Evolutionary conservation across 2,797 vertebrate species (phyloP), one percentile per base, ranked within the genome.

Genomic region (Enteromius fasciolatus): DNA sequence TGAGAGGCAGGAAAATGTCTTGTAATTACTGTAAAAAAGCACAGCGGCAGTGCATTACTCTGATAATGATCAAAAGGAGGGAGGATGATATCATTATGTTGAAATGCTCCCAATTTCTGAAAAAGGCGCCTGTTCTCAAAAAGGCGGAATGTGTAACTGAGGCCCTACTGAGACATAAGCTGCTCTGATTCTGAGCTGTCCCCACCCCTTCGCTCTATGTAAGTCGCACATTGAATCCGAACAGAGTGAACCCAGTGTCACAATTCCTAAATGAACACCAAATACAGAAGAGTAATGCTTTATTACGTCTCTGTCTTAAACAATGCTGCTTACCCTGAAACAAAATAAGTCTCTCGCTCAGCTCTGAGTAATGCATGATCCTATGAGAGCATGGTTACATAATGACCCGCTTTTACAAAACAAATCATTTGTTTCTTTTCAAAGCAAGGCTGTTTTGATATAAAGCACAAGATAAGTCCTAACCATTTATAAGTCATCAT

Each of bases 301-400:
- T 82, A 80, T 86, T 74, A 80, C 59, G 14, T 76, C 25, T n/a
- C 67, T 46, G 66, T 59, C 50, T 64, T 41, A n/a, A 52, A 68
- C 73, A 64, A 64, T 44, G 12, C 15, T 7, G 87, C 88, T 86
- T 90, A 80, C 68, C 59, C 83, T 82, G 82, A 84, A 85, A 84
- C 14, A 5, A 90, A 89, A 85, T 87, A 86, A 87, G 81, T 82
- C 74, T 83, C 89, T 91, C 87, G 82, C 41, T 83, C 90, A 89
- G 87, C 88, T 86, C 86, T 92, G 85, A 93, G 93, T 94, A 92
- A 94, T 92, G 91, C 89, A 93, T 84, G 86, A 17, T 17, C 89
- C 87, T 83, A 81, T 89, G 87, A 79, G 89, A 91, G 87, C 84
- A 68, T 46, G 79, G 86, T 94, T 94, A 90, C 89, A 90, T 92